Conservation (phyloP, 2,797 vertebrate genomes). For the Arrhamphus sclerolepis region DNA sequence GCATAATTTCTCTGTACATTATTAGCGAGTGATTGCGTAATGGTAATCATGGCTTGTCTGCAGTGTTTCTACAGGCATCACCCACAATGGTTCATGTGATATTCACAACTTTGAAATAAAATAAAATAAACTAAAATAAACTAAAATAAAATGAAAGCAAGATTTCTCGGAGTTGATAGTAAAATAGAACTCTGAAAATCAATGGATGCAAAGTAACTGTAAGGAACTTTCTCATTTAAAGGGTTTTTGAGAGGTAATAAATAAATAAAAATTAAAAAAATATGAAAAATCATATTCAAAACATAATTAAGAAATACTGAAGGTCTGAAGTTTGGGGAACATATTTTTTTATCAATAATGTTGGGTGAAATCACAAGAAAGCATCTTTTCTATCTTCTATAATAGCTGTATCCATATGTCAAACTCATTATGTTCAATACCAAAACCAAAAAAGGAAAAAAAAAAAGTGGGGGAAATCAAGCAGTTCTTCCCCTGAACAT, state of each 20-base stretch:
- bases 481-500: conserved; percentile 53
- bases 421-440: conserved; percentile 58
- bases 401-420: conserved; percentile 58
- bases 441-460: conserved; percentile 55
- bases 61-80: conserved; percentile 65
- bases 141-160: conserved; percentile 31
- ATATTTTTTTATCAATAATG: conserved; percentile 32
- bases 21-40: conserved; percentile 70
- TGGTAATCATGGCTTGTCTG: conserved; percentile 54
- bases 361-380: conserved; percentile 52
- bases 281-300: conserved; percentile 13
- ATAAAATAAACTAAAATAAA: conserved; percentile 24
- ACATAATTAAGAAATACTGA: conserved; percentile 25
- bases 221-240: conserved; percentile 46
- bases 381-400: conserved; percentile 52
- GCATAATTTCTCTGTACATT: conserved; percentile 76
- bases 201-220: conserved; percentile 26
- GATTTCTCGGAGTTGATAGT: too few relatives aligned
- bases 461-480: conserved; percentile 49
- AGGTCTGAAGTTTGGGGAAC: conserved; percentile 30
- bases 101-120: conserved; percentile 56
- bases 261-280: conserved; percentile 14
- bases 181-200: conserved; percentile 24
- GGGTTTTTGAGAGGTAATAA: conserved; percentile 17
- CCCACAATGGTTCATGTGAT: conserved; percentile 47